phyloP scores from a whole-genome alignment of 2,888 invertebrate genomes.

The Temnothorax ravouxi region DNA sequence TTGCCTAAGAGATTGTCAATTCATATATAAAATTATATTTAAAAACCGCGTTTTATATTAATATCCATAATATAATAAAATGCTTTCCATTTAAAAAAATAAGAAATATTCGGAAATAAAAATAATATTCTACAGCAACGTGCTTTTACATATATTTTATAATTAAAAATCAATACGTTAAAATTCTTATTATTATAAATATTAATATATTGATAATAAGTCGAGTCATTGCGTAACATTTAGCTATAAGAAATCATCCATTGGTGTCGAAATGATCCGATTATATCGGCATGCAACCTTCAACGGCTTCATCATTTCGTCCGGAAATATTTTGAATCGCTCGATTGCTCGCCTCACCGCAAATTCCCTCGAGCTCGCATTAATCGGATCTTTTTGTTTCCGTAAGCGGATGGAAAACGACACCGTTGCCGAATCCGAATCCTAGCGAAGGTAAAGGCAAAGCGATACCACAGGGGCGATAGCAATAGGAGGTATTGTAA shows the following conservation, averaged over 20 bases:
- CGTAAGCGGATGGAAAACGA: conserved; percentile 68
- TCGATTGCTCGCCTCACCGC: conserved; percentile 37
- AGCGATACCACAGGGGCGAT: conserved; percentile 46
- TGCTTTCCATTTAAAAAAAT: not conserved
- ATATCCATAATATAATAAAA: not conserved
- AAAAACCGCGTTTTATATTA: not conserved
- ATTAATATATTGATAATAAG: not conserved
- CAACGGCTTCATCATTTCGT: not conserved
- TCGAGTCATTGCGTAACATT: not conserved
- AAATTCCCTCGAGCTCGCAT: conserved; percentile 47
- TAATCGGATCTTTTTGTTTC: conserved; percentile 57
- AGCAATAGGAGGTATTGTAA: conserved; percentile 24
- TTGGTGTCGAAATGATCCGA: not conserved
- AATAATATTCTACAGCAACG: not conserved
- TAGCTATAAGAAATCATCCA: not conserved
- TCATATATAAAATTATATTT: conserved; percentile 2
- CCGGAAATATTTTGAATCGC: conserved; percentile 28
- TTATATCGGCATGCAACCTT: not conserved
- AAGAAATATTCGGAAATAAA: not conserved
- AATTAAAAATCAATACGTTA: not conserved
- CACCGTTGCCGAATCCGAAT: conserved; percentile 63
- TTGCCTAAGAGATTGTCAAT: not conserved
- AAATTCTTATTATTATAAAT: not conserved
- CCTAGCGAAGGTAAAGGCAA: conserved; percentile 22
- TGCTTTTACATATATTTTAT: not conserved